These are phyloP conservation scores for Protodeltote pygarga DNA, from an alignment of 2,888 invertebrate species.

Conservation along the genomic window DNA sequence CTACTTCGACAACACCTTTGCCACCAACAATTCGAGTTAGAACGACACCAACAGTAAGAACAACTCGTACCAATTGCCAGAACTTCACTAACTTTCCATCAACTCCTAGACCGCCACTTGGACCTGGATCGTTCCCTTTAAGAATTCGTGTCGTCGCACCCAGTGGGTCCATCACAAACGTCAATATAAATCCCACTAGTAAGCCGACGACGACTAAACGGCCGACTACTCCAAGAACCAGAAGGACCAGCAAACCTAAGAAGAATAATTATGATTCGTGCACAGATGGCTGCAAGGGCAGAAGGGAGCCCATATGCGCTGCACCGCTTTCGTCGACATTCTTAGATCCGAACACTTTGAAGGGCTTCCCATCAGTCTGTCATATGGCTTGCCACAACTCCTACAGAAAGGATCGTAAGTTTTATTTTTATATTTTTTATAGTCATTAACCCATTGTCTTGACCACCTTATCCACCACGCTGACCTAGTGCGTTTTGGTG, in stretches of 20 bases:
- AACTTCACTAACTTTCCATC: conserved; percentile 1
- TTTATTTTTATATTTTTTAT: conserved; percentile 1
- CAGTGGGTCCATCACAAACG: conserved; percentile 70
- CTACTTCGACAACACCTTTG: conserved; percentile 32
- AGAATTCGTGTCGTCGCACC: conserved; percentile 73
- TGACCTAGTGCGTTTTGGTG: no score
- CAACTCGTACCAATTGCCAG: conserved; percentile 4
- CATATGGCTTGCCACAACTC: conserved; percentile 83
- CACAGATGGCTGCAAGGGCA: conserved; percentile 68
- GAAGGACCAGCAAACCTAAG: conserved; percentile 61
- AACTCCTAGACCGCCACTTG: not conserved
- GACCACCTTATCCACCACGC: no score
- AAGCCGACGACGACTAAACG: conserved; percentile 26
- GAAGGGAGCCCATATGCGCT: conserved; percentile 73
- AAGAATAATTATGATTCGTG: conserved; percentile 74
- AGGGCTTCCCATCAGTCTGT: conserved; percentile 79
- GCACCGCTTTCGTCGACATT: conserved; percentile 64
- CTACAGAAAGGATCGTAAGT: conserved; percentile 76
- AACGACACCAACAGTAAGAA: conserved; percentile 21
- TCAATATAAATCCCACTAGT: conserved; percentile 62
- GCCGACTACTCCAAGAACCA: conserved; percentile 57
- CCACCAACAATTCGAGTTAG: conserved; percentile 4
- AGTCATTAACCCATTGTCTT: no score
- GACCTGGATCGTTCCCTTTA: conserved; percentile 38
- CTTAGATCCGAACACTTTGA: conserved; percentile 71